phyloP scores from a whole-genome alignment of 2,113 vertebrate genomes.

The Phainopepla nitens region DNA sequence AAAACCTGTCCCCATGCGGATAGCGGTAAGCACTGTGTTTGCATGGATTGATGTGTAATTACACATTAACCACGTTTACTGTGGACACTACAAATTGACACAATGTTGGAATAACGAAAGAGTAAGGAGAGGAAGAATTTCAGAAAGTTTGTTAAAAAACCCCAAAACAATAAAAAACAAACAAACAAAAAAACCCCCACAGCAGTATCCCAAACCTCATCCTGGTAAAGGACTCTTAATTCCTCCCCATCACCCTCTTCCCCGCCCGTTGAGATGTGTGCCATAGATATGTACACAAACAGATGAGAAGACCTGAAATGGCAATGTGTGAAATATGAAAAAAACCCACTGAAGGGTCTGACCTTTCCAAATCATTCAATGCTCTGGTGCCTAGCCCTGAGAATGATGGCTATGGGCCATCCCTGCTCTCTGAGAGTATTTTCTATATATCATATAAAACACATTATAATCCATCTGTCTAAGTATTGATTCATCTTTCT shows the following conservation, averaged over 20 bases:
- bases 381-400: neutral
- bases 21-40: neutral
- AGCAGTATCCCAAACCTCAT: neutral
- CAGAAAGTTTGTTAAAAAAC: neutral
- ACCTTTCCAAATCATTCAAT: slow-evolving; percentile 60
- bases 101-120: neutral
- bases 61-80: neutral
- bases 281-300: neutral
- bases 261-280: neutral
- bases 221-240: neutral
- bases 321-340: neutral
- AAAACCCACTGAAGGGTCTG: slow-evolving; percentile 5
- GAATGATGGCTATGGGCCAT: slow-evolving; percentile 24
- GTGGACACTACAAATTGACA: neutral
- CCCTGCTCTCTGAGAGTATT: neutral
- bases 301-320: neutral
- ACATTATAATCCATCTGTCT: slow-evolving; percentile 31
- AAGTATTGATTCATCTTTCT: slow-evolving; percentile 31
- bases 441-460: slow-evolving; percentile 49
- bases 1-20: neutral
- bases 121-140: neutral
- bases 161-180: neutral
- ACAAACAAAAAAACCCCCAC: neutral
- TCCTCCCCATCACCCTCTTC: neutral
- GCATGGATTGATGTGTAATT: neutral